Evolutionary conservation across 1,140 invertebrate genomes (phyloP).

Genomic region (Lepidurus couesii): DNA sequence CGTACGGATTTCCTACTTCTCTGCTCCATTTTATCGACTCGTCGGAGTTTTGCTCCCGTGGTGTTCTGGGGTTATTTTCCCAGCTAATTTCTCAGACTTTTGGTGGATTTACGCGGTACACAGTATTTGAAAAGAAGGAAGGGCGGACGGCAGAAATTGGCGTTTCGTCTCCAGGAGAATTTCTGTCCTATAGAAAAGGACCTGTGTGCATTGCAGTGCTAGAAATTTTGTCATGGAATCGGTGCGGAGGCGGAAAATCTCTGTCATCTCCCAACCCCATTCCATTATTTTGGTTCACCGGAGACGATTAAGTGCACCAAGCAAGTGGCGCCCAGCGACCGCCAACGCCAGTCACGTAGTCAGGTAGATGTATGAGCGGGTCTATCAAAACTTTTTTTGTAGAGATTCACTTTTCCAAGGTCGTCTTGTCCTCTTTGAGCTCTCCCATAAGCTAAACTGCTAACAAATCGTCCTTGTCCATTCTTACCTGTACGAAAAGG

Average conservation of each 20-base stretch:
- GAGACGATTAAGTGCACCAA: constrained; percentile 15
- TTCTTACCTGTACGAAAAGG: too few relatives aligned
- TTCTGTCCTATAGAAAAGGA: too few relatives aligned
- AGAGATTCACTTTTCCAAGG: not conserved
- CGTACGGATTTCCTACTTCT: not conserved
- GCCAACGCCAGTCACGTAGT: constrained; percentile 9
- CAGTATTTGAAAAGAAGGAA: not conserved
- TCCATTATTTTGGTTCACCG: constrained; percentile 15
- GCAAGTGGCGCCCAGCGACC: constrained; percentile 15
- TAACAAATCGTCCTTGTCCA: too few relatives aligned
- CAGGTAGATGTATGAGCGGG: not conserved
- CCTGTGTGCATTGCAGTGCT: too few relatives aligned
- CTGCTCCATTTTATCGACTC: constrained; percentile 11
- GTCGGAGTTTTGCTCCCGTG: not conserved
- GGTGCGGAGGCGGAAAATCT: constrained; percentile 4
- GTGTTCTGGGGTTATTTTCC: not conserved
- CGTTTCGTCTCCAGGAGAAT: too few relatives aligned
- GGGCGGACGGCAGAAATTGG: too few relatives aligned
- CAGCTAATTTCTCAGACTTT: not conserved
- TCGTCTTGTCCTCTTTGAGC: too few relatives aligned
- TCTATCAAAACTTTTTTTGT: not conserved
- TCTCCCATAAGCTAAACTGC: too few relatives aligned
- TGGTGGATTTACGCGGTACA: not conserved
- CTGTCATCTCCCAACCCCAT: not conserved
- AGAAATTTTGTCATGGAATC: not conserved